Base-by-base conservation (phyloP, 2,113 vertebrate species). In the Hiodon tergisus region DNA sequence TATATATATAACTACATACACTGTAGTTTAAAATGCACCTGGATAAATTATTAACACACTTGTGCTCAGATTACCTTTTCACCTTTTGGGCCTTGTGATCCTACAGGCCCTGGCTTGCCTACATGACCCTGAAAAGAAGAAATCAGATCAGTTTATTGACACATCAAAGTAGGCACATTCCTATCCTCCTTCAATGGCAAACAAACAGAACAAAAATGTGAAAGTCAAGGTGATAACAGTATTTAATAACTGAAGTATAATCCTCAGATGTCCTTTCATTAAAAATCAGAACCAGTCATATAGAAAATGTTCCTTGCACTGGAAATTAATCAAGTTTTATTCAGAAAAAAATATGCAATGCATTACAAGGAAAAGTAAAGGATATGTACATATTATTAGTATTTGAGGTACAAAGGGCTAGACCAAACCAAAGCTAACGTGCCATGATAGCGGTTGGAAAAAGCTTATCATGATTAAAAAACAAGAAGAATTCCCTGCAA, bases 71-170 rank as follows among this genome's bases (percentile, higher is more conserved):
- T 85, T 90, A 99, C 97, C 94, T 99, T 99, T 92, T 98, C 94
- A 88, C 97, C 97, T 91, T 97, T 99, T 68, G 92, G 92, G 70
- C 97, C 97, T 50, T 94, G 91, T 55, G 91, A 83, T 47, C 96
- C 97, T 57, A 89, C 75, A 7, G 89, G 86, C 73, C 97, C 97
- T 51, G 88, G 81, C 67, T 89, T 92, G 71, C 97, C 97, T 78
- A 81, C 80, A 69, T 95, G 94, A 77, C 97, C 97, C 97, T 99
- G 82, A 82, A 69, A 81, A 83, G 84, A 71, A 10, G 78, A 78
- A 63, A 80, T 59, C 50, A 16, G 1, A 47, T 31, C 76, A 52
- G 31, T 47, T 80, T 79, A 75, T 77, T 76, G 52, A 81, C 74
- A 74, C 10, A 57, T 13, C 52, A 77, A 70, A 52, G 66, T 17